Evolutionary conservation across 1,140 invertebrate species (phyloP).

Genomic region (Paralvinella palmiformis): DNA sequence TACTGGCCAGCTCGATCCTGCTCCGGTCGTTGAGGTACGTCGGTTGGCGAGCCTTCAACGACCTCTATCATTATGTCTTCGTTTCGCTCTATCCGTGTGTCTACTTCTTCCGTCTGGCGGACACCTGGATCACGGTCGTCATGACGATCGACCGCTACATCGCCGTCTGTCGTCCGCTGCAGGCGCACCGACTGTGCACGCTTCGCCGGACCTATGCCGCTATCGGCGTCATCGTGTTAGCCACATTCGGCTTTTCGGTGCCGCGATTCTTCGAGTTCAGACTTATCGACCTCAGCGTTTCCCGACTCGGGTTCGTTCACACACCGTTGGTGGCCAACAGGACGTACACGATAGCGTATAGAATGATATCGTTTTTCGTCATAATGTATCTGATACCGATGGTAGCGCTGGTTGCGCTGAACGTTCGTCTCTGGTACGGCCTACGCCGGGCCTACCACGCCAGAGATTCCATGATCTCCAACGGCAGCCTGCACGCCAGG

Average conservation of each 20-base stretch:
- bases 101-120: slow-evolving; percentile 18
- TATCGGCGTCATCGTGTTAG: slow-evolving; percentile 11
- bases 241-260: slow-evolving; percentile 5
- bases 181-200: slow-evolving; percentile 14
- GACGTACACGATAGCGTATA: slow-evolving; percentile 18
- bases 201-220: slow-evolving; percentile 5
- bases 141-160: slow-evolving; percentile 21
- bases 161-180: slow-evolving; percentile 19
- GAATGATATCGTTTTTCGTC: slow-evolving; percentile 13
- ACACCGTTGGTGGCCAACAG: slow-evolving; percentile 5
- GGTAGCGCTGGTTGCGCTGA: slow-evolving; percentile 10
- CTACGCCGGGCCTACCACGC: slow-evolving; percentile 8
- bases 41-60: background rate
- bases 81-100: background rate
- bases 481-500: background rate
- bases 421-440: slow-evolving; percentile 6
- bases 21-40: slow-evolving; percentile 13
- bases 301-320: background rate
- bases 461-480: slow-evolving; percentile 1
- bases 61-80: slow-evolving; percentile 1
- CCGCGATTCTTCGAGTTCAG: slow-evolving; percentile 19
- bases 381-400: slow-evolving; percentile 12
- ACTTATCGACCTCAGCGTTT: background rate
- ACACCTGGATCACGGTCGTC: slow-evolving; percentile 13
- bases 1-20: background rate